Evolutionary conservation across 2,888 invertebrate species (phyloP).

Genomic region (Anodontia alba): DNA sequence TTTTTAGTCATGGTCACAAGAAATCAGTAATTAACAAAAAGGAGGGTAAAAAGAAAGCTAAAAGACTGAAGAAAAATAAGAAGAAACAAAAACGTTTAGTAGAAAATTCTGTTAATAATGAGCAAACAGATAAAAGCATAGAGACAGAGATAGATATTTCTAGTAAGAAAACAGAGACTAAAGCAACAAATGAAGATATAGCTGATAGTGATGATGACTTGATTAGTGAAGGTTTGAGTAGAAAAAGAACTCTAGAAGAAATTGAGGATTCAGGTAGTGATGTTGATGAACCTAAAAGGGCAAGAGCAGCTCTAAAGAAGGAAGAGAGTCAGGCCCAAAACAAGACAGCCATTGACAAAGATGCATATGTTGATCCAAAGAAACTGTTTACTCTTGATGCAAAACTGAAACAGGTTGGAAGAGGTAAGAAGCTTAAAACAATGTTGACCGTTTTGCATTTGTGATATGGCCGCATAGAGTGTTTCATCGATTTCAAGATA

Average conservation of each 20-base stretch:
- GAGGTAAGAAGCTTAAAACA: constrained; percentile 23
- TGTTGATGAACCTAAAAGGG: constrained; percentile 32
- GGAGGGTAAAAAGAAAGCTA: background rate
- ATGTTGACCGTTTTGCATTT: no score
- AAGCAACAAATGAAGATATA: constrained; percentile 36
- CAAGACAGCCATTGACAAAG: constrained; percentile 23
- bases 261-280: constrained; percentile 60
- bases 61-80: constrained; percentile 9
- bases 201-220: constrained; percentile 52
- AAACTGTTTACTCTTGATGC: constrained; percentile 66
- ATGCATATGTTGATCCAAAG: constrained; percentile 71
- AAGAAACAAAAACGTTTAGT: background rate
- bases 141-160: constrained; percentile 12
- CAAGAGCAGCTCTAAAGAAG: constrained; percentile 23
- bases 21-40: background rate
- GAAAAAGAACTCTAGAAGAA: constrained; percentile 72
- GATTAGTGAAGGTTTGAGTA: constrained; percentile 63
- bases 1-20: background rate
- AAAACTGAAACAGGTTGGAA: constrained; percentile 62
- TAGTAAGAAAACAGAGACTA: constrained; percentile 26
- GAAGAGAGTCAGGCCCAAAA: constrained; percentile 1
- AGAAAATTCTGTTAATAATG: background rate
- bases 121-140: background rate
- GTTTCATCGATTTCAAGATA: no score
- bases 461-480: no score